A percentile compares a stretch with the other conserved stretches of the same genome.
Conservation (phyloP, 2,888 invertebrate species). For the Craniophora ligustri region DNA sequence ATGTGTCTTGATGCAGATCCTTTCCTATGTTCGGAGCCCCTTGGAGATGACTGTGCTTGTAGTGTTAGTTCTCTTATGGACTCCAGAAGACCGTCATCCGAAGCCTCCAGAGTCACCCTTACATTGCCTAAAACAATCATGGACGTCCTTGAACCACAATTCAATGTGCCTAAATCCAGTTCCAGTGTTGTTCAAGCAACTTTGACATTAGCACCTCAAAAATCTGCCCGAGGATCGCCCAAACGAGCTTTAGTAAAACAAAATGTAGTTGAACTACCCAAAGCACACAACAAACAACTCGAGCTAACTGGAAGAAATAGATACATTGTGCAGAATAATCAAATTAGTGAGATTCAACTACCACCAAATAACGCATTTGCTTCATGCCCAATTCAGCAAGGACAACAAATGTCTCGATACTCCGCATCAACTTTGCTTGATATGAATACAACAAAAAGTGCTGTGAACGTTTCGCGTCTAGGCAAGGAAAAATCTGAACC, state of each 20-base stretch:
- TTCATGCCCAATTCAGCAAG: constrained; percentile 82
- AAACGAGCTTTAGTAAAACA: constrained; percentile 84
- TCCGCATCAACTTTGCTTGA: constrained; percentile 89
- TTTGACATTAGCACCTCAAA: constrained; percentile 89
- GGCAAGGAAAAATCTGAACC: constrained; percentile 72
- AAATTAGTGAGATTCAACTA: constrained; percentile 86
- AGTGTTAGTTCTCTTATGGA: constrained; percentile 91
- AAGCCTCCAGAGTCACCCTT: constrained; percentile 87
- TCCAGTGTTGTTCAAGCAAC: constrained; percentile 90
- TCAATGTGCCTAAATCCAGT: constrained; percentile 84
- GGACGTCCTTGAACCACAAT: constrained; percentile 88
- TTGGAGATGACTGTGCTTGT: constrained; percentile 91
- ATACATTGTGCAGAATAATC: constrained; percentile 86
- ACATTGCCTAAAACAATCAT: constrained; percentile 86
- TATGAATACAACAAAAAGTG: constrained; percentile 75
- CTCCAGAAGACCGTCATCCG: constrained; percentile 89
- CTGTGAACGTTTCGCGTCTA: constrained; percentile 65
- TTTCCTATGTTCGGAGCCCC: constrained; percentile 84
- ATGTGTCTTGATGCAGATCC: constrained; percentile 80
- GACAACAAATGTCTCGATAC: constrained; percentile 87
- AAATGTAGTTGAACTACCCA: constrained; percentile 77
- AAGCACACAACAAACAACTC: constrained; percentile 81
- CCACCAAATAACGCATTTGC: constrained; percentile 80
- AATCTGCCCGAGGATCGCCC: constrained; percentile 81
- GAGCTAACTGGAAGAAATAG: constrained; percentile 85